These are phyloP conservation scores for Manis crassicaudata DNA, from an alignment of 2,797 vertebrate genomes.

Conservation along the genomic window DNA sequence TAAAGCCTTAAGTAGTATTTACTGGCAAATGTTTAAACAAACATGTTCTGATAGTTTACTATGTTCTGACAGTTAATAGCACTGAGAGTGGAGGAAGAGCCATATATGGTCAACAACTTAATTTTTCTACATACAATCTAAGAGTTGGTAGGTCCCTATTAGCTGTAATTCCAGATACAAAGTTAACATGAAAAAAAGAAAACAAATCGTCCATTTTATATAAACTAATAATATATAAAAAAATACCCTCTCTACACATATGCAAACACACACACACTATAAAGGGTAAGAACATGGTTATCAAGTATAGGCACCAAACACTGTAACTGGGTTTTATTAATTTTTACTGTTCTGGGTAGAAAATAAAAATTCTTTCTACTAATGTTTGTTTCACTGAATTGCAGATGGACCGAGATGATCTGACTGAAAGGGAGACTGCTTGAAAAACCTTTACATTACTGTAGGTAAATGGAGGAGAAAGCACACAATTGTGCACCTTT, in stretches of 20 bases:
- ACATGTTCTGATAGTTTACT: neutral
- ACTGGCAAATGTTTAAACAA: neutral
- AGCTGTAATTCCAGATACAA: conserved; percentile 32
- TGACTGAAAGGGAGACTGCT: neutral
- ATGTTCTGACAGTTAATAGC: neutral
- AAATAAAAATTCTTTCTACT: conserved; percentile 14
- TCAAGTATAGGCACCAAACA: neutral
- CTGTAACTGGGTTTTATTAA: neutral
- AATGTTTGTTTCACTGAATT: neutral
- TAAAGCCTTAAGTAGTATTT: neutral
- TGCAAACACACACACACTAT: neutral
- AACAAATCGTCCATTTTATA: conserved; percentile 4
- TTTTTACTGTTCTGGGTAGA: neutral
- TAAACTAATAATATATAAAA: neutral
- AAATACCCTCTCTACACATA: neutral
- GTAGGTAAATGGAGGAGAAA: conserved; percentile 24
- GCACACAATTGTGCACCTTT: neutral
- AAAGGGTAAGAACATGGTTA: neutral
- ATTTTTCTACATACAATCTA: neutral
- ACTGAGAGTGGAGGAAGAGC: neutral
- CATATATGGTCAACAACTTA: neutral
- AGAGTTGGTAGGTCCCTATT: neutral
- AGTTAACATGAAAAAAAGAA: neutral
- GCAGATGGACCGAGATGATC: neutral
- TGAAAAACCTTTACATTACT: neutral